Conservation (phyloP, 2,888 invertebrate genomes). For the Cephus pulcher region DNA sequence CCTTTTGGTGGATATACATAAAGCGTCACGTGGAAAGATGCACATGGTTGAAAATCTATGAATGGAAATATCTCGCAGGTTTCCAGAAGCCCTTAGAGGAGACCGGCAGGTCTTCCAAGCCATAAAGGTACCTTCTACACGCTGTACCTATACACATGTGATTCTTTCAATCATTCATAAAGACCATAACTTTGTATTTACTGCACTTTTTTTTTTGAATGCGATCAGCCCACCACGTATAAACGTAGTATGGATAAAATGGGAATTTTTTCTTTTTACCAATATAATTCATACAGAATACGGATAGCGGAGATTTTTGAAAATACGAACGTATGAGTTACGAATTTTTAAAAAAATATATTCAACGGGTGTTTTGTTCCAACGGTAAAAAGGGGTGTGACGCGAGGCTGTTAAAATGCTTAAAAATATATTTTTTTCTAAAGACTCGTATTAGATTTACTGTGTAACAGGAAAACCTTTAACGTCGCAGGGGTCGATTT, state of each 20-base stretch:
- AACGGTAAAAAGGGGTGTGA: neutral
- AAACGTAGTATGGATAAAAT: neutral
- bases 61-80: constrained; percentile 62
- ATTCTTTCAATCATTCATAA: constrained; percentile 54
- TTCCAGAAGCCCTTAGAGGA: constrained; percentile 59
- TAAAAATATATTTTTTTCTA: neutral
- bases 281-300: neutral
- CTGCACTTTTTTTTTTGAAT: neutral
- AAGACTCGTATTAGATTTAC: neutral
- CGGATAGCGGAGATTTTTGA: neutral
- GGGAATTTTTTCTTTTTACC: neutral
- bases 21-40: constrained; percentile 51
- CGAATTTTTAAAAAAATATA: neutral
- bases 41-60: constrained; percentile 58
- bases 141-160: constrained; percentile 44
- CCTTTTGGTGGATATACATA: neutral
- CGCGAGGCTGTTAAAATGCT: neutral
- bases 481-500: neutral
- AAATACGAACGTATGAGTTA: neutral
- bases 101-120: constrained; percentile 62
- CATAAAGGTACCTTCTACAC: constrained; percentile 60
- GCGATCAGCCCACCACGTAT: neutral
- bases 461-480: neutral
- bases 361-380: neutral
- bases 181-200: constrained; percentile 19